Percentiles rank a stretch among this genome's conserved stretches.
Conservation (phyloP, 2,113 vertebrate genomes). For the Anhinga anhinga region DNA sequence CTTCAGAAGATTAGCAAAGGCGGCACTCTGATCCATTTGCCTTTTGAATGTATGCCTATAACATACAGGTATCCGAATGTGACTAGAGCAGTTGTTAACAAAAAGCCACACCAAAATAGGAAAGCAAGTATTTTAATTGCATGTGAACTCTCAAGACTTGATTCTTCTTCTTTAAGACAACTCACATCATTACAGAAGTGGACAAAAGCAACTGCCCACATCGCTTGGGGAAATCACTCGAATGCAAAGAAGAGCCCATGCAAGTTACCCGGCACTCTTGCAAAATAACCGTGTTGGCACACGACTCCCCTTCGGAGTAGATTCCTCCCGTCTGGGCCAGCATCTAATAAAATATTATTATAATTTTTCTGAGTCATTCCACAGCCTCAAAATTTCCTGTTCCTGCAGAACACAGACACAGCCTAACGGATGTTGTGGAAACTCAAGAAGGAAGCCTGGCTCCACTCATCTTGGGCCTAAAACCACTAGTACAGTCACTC, state of each 20-base stretch:
- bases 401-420: neutral
- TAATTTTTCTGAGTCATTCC: constrained; percentile 18
- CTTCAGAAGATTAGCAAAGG: neutral
- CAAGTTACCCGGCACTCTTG: neutral
- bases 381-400: constrained; percentile 8
- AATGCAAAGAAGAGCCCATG: neutral
- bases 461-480: neutral
- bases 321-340: neutral
- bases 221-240: neutral
- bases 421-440: neutral
- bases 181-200: neutral
- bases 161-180: neutral
- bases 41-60: neutral
- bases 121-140: neutral
- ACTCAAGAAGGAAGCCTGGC: constrained; percentile 12
- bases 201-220: neutral
- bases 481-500: neutral
- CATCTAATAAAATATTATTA: neutral
- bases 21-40: too few species aligned
- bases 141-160: neutral
- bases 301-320: neutral
- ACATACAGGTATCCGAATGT: neutral
- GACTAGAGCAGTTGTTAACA: neutral
- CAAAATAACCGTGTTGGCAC: neutral
- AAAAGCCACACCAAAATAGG: neutral